Percentiles rank a stretch among this genome's conserved stretches.
These are phyloP conservation scores for Etheostoma perlongum DNA, from an alignment of 2,797 vertebrate species.

Conservation along the genomic window DNA sequence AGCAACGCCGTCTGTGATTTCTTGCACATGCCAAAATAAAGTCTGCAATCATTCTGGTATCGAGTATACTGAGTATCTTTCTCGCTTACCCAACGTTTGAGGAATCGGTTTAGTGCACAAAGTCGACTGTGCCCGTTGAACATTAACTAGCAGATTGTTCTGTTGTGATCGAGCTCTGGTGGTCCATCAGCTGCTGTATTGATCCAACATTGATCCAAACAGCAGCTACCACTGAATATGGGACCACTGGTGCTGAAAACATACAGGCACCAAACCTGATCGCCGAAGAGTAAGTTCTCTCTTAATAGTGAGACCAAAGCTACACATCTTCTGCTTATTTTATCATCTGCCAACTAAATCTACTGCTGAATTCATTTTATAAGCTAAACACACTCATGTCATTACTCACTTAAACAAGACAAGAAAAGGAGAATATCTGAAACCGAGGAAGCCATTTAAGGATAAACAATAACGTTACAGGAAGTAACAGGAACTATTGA, in stretches of 20 bases:
- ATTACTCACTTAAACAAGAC: too few relatives aligned
- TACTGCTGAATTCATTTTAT: too few relatives aligned
- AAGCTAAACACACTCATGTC: too few relatives aligned
- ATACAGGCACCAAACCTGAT: background rate
- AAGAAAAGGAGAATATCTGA: too few relatives aligned
- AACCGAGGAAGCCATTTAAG: background rate
- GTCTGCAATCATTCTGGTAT: background rate
- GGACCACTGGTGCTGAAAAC: slow-evolving; percentile 5
- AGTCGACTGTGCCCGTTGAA: slow-evolving; percentile 28
- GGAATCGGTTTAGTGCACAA: slow-evolving; percentile 7
- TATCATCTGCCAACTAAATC: background rate
- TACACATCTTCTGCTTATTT: background rate
- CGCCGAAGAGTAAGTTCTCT: background rate
- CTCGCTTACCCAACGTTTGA: background rate
- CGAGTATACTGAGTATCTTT: background rate
- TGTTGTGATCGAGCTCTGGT: slow-evolving; percentile 49
- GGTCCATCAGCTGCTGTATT: slow-evolving; percentile 64
- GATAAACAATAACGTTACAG: background rate
- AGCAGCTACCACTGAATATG: slow-evolving; percentile 32
- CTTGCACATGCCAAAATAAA: background rate
- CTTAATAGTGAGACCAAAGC: background rate
- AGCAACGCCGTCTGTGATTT: background rate
- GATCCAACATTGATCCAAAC: slow-evolving; percentile 63
- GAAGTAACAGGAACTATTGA: background rate
- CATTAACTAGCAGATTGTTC: slow-evolving; percentile 53